Base-by-base conservation (phyloP, 2,797 vertebrate species). In the Tolypeutes matacus region DNA sequence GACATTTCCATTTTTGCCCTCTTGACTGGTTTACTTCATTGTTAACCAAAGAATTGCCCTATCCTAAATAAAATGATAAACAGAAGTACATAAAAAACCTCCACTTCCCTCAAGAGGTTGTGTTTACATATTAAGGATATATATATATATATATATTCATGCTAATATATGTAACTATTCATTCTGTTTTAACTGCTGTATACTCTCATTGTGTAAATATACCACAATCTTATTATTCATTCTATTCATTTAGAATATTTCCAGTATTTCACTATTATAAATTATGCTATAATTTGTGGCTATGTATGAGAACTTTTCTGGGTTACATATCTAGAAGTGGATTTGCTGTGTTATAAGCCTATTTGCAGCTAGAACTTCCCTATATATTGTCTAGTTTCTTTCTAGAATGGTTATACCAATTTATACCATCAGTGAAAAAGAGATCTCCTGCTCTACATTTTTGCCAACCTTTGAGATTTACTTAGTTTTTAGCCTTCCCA, bases 61-160 rank as follows among this genome's bases (percentile, higher is more conserved):
- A 6, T 39, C 21, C 53, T 87, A 86, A 96, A 77, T 60, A 81
- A 96, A 82, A 77, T 46, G 51, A 90, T 93, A 36, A 94, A 60
- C 65, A 92, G 36, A 89, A 92, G 34, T 81, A 46, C 11, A 69
- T 89, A 56, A 15, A 81, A 39, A 90, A 73, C 7, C 10, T 91
- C 84, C 72, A 72, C 20, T 51, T 87, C 5, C 20, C 46, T 93
- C 62, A 69, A 82, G 18, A 64, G 20, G 23, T 49, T 49, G 36
- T 76, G 29, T 94, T 92, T 92, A 2, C 85, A 77, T 93, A 70
- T 29, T 82, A 93, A 80, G 94, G 6, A 83, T 83, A 2, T 51
- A 51, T 39, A 46, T 46, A 51, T 39, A 46, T 46, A 46, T 11
- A 49, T 7, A 31, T 58, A 64, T 78, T 31, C 11, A 27, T 89